Conservation (phyloP, 2,888 invertebrate genomes). For the Penaeus monodon region DNA sequence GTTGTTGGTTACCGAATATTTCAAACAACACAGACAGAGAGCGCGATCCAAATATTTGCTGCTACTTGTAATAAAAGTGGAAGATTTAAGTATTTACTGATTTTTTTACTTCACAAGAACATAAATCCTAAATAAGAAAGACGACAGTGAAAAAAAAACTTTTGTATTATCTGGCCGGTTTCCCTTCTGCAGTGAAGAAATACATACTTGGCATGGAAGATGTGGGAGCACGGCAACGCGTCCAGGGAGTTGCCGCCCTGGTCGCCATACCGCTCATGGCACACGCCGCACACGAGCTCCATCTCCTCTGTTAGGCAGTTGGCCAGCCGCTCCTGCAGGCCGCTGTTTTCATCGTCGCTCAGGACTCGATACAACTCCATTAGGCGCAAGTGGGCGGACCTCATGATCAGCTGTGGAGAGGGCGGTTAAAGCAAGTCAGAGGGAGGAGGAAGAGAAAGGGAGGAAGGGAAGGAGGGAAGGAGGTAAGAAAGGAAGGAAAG, state of each 20-base stretch:
- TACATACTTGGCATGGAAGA: slow-evolving; percentile 76
- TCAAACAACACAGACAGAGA: background rate
- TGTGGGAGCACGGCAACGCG: slow-evolving; percentile 87
- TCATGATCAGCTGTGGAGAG: slow-evolving; percentile 78
- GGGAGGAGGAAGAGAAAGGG: no score
- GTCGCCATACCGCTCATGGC: slow-evolving; percentile 80
- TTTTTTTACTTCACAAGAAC: no score
- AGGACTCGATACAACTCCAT: slow-evolving; percentile 85
- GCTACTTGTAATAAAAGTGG: background rate
- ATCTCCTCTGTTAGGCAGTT: slow-evolving; percentile 78
- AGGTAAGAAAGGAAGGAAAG: no score
- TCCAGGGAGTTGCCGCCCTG: slow-evolving; percentile 80
- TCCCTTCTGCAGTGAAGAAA: background rate
- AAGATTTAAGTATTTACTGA: background rate
- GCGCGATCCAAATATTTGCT: background rate
- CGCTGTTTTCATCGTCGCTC: slow-evolving; percentile 84
- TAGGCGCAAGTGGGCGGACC: slow-evolving; percentile 83
- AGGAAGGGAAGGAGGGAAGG: background rate
- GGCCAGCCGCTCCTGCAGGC: slow-evolving; percentile 82
- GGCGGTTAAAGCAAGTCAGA: background rate
- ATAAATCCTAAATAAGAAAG: no score
- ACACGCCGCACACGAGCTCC: slow-evolving; percentile 84
- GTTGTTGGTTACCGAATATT: no score
- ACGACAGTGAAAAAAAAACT: background rate
- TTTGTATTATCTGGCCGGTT: background rate